These are phyloP conservation scores for Rhynchopsitta pachyrhyncha DNA, from an alignment of 2,113 vertebrate genomes.

Conservation along the genomic window DNA sequence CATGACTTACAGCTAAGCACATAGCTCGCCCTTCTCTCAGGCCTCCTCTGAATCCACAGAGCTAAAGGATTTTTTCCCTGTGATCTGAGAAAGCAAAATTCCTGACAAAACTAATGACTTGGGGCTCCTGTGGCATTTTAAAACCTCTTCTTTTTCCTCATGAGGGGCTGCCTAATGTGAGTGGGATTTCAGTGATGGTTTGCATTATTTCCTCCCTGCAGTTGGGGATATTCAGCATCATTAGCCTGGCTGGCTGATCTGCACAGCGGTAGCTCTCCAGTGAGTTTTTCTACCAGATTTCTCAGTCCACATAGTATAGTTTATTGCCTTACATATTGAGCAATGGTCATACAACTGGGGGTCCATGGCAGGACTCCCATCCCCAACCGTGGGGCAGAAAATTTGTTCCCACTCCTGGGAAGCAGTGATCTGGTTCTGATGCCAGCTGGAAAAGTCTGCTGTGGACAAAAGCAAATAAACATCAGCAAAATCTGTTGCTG, in stretches of 20 bases:
- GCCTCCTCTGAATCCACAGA: neutral
- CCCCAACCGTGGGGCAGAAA: neutral
- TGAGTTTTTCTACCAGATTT: neutral
- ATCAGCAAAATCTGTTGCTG: neutral
- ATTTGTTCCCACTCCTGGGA: neutral
- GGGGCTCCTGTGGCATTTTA: neutral
- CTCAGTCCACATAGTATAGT: neutral
- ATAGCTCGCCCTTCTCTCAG: neutral
- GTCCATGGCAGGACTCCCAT: neutral
- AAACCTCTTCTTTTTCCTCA: constrained; percentile 1
- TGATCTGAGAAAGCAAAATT: constrained; percentile 14
- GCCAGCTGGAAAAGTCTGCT: neutral
- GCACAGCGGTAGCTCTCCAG: neutral
- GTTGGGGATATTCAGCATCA: neutral
- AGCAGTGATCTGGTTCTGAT: neutral
- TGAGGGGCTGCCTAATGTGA: constrained; percentile 16
- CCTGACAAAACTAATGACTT: neutral
- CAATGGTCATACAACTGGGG: neutral
- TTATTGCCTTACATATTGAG: neutral
- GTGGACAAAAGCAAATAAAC: neutral
- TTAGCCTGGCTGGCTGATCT: neutral
- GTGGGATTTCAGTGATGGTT: neutral
- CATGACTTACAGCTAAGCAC: neutral
- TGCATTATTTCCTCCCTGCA: constrained; percentile 30
- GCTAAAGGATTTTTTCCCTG: neutral